phyloP scores from a whole-genome alignment of 1,140 invertebrate genomes.

The Drosophila truncata region DNA sequence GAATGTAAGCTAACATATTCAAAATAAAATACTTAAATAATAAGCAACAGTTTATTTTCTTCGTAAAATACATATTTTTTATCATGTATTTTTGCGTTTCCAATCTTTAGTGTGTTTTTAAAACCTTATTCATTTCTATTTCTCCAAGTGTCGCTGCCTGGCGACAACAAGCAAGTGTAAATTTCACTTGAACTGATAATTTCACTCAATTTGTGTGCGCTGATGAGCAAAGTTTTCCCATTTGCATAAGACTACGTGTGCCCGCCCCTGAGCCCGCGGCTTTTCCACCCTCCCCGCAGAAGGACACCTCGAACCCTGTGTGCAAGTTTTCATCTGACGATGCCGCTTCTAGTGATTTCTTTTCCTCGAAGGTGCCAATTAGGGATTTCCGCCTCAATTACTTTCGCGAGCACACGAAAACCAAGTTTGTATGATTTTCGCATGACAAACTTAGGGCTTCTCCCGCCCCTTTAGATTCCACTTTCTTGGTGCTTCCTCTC shows the following conservation, averaged over 20 bases:
- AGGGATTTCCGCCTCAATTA: conserved; percentile 84
- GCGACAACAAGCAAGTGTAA: conserved; percentile 77
- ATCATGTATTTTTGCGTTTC: not conserved
- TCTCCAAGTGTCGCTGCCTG: conserved; percentile 20
- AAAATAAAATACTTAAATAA: not conserved
- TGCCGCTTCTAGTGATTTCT: conserved; percentile 40
- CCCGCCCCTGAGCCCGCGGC: conserved; percentile 14
- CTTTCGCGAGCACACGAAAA: conserved; percentile 79
- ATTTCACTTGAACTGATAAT: conserved; percentile 84
- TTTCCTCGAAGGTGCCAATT: conserved; percentile 80
- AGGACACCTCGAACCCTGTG: not conserved
- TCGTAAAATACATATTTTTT: not conserved
- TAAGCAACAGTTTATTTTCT: not conserved
- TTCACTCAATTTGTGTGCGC: conserved; percentile 83
- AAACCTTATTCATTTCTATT: not conserved
- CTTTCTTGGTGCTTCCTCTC: not conserved
- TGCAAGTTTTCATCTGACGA: conserved; percentile 56
- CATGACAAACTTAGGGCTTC: conserved; percentile 80
- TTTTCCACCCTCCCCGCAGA: not conserved
- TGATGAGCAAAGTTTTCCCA: conserved; percentile 84
- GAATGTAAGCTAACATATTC: too few species aligned
- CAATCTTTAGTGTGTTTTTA: not conserved
- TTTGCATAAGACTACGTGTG: conserved; percentile 79
- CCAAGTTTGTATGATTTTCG: conserved; percentile 84
- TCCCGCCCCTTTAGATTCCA: conserved; percentile 15